Evolutionary conservation across 2,888 invertebrate species (phyloP).

Genomic region (Nysson spinosus): DNA sequence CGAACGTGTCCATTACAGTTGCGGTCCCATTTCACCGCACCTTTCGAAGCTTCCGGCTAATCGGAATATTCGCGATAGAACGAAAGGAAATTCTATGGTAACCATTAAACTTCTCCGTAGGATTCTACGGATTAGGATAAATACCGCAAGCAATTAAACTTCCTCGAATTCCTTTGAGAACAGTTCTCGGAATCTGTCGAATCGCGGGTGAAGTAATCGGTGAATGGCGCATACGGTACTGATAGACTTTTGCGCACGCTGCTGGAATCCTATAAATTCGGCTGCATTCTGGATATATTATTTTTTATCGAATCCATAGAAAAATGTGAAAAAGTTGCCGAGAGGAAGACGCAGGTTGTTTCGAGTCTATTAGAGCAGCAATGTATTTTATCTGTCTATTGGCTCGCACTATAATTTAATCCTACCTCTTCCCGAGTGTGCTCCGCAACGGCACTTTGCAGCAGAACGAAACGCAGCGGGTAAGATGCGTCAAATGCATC

Average conservation of each 20-base stretch:
- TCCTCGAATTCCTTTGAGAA: not conserved
- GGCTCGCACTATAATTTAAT: constrained; percentile 28
- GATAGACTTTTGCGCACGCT: too few relatives aligned
- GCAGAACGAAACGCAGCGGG: constrained; percentile 48
- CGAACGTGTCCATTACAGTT: too few relatives aligned
- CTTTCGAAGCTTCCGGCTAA: too few relatives aligned
- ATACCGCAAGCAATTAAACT: not conserved
- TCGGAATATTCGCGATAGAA: too few relatives aligned
- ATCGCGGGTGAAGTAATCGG: not conserved
- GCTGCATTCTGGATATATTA: too few relatives aligned
- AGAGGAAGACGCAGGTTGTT: constrained; percentile 22
- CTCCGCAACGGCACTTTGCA: too few relatives aligned
- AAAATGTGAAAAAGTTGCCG: constrained; percentile 6
- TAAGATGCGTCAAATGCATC: constrained; percentile 53
- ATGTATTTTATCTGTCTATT: constrained; percentile 21
- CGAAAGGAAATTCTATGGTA: not conserved
- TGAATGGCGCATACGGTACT: not conserved
- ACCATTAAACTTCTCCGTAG: not conserved
- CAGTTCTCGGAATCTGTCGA: not conserved
- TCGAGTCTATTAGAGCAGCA: constrained; percentile 30
- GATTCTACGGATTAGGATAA: not conserved
- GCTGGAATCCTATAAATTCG: too few relatives aligned
- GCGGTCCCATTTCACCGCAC: too few relatives aligned
- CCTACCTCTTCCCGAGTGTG: constrained; percentile 11
- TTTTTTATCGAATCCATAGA: not conserved